Conservation (phyloP, 2,888 invertebrate species). For the Harmothoe impar region DNA sequence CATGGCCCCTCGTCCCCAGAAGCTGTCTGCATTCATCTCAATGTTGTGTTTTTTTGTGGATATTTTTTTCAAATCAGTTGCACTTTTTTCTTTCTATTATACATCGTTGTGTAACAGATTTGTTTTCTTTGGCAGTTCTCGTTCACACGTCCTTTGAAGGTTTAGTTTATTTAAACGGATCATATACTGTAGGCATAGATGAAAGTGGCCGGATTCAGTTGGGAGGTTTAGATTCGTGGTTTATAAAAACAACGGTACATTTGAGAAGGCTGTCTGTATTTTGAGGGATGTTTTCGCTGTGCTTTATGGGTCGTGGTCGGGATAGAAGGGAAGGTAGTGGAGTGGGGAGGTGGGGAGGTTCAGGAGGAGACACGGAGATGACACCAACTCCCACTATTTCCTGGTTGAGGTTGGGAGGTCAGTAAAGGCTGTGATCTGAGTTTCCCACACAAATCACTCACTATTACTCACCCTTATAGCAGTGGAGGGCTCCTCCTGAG, state of each 20-base stretch:
- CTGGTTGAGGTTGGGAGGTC: slow-evolving; percentile 38
- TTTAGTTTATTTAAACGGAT: too few species aligned
- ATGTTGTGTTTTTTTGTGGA: too few species aligned
- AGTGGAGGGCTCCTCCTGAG: neutral
- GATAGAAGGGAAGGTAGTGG: neutral
- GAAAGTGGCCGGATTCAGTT: neutral
- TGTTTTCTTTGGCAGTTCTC: too few species aligned
- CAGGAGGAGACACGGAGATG: slow-evolving; percentile 12
- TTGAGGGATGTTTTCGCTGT: slow-evolving; percentile 19
- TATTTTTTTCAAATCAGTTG: too few species aligned
- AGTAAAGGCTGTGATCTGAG: slow-evolving; percentile 32
- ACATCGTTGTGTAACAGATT: too few species aligned
- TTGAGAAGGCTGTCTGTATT: neutral
- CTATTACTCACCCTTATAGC: slow-evolving; percentile 40
- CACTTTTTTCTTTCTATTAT: too few species aligned
- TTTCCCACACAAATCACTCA: slow-evolving; percentile 59
- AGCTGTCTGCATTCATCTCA: too few species aligned
- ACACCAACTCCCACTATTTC: slow-evolving; percentile 39
- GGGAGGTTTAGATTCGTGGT: neutral
- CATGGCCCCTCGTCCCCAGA: too few species aligned
- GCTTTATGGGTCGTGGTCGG: slow-evolving; percentile 25
- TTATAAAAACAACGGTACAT: neutral
- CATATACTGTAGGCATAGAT: too few species aligned
- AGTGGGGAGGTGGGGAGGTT: neutral
- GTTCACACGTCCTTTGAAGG: too few species aligned